Base-by-base conservation (phyloP, 1,140 invertebrate species). In the Bombus consobrinus region DNA sequence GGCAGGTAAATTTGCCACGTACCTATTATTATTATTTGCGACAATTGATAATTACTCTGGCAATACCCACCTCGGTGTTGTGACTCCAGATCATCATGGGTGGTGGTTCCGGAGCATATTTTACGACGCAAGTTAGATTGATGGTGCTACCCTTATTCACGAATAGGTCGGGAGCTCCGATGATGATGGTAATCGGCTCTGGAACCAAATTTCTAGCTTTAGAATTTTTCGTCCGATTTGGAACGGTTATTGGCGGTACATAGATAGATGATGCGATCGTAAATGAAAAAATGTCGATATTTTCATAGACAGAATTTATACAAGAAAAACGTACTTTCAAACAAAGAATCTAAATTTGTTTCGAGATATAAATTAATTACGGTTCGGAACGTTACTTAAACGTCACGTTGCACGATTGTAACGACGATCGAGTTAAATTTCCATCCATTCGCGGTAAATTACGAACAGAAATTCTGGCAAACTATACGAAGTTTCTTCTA, bases 111-210 rank as follows among this genome's bases (percentile, higher is more conserved):
- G 97, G 96, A 28, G 96, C 96, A 85, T 96, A 96, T 88, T 95
- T 96, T 59, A 97, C 96, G 41, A 96, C 95, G 90, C 97, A 97
- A 4, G 97, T 97, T 75, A 97, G 93, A 94, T 97, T 97, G 88
- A 97, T 97, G 53, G 97, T 97, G 84, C 96, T 97, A 10, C 96
- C 97, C 81, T 96, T 96, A 94, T 97, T 96, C 81, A 97, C 96
- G 93, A 96, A 97, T 83, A 97, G 95, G 89, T 97, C 96, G 41
- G 96, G 95, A 2, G 96, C 96, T 78, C 97, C 97, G 37, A 96
- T 95, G 92, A 97, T 97, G 74, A 95, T 93, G 72, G 97, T 97
- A 90, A 96, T 95, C 78, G 97, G 97, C 92, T 97, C 97, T 97
- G 94, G 18, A 94, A 95, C 85, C 86, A 64, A 80, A 66, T 41